Base-by-base conservation (phyloP, 92 coral and sea anemone species). In the Chrysogorgia sp. region DNA sequence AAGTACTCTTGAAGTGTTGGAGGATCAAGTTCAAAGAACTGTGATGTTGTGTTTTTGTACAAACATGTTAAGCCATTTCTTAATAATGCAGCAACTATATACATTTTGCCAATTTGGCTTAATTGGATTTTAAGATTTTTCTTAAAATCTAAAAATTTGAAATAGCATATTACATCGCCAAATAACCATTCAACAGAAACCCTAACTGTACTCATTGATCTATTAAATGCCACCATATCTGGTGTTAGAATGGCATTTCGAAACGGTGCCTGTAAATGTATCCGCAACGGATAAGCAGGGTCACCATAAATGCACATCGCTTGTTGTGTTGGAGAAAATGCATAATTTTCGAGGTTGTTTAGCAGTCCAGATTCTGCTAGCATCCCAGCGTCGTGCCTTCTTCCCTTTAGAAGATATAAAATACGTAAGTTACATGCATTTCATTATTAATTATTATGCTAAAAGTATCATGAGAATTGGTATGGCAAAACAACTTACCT, bases 71-170 rank as follows among this genome's bases (percentile, higher is more conserved):
- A 40, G n/a, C 50, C 52, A 65, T 65, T 65, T 29, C 72, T 65
- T 31, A 65, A 20, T n/a, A 65, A 22, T 19, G 52, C 72, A 37
- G 49, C 34, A 34, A 65, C 72, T 34, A 65, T 34, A 29, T 65
- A 65, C 72, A 65, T 65, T 33, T 65, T 65, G 72, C 72, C 72
- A 65, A 65, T 33, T 23, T 47, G 40, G 45, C 72, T 65, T 17
- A 65, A 58, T 30, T 30, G 31, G 12, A 58, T 24, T 58, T 58
- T 22, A 58, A 58, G 63, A 22, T 22, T 58, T 40, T 65, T 65
- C 37, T 40, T 34, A 33, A 65, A 65, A 65, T 65, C 72, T 65
- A 34, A 2, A 34, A 65, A 65, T 40, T 65, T 65, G 45, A 65
- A 65, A 37, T 65, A 65, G 45, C 37, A 34, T n/a, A 65, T 22